These are phyloP conservation scores for Pachycephala philippinensis DNA, from an alignment of 2,113 vertebrate genomes.

Conservation along the genomic window DNA sequence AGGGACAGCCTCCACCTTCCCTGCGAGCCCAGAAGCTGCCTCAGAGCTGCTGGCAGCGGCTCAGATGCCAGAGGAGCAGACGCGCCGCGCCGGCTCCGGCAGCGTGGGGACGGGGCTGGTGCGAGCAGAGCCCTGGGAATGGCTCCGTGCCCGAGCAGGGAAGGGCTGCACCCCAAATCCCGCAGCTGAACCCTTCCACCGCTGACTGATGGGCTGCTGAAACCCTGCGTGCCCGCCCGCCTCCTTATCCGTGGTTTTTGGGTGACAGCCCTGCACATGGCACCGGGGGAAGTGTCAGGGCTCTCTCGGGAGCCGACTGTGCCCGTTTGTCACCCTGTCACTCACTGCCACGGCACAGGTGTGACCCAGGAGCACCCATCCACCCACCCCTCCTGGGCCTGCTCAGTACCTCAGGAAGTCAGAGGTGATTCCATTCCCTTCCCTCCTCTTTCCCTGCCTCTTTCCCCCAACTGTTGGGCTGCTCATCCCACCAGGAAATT, in stretches of 20 bases:
- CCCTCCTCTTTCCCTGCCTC: not conserved
- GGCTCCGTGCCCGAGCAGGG: not conserved
- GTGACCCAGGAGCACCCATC: not conserved
- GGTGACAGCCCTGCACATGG: not conserved
- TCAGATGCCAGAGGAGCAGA: not conserved
- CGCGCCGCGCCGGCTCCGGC: not conserved
- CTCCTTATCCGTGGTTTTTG: not conserved
- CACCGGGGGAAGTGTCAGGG: not conserved
- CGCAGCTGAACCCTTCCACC: not conserved
- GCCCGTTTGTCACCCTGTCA: not conserved
- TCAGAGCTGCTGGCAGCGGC: slow-evolving; percentile 6
- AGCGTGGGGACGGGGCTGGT: not conserved
- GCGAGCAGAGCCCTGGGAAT: not conserved
- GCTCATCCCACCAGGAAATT: not conserved
- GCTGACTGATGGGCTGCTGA: not conserved
- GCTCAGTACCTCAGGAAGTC: not conserved
- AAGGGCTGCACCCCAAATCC: not conserved
- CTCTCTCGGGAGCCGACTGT: not conserved
- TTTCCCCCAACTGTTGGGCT: not conserved
- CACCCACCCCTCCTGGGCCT: not conserved
- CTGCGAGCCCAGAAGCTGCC: not conserved
- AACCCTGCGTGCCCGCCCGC: fast-evolving
- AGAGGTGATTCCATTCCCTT: not conserved
- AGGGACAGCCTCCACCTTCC: slow-evolving; percentile 10
- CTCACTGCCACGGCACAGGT: not conserved